Evolutionary conservation across 53 echinoderm and acorn worm genomes (phyloP), one percentile per base, ranked within the genome.

Genomic region (Paelopatides confundens): DNA sequence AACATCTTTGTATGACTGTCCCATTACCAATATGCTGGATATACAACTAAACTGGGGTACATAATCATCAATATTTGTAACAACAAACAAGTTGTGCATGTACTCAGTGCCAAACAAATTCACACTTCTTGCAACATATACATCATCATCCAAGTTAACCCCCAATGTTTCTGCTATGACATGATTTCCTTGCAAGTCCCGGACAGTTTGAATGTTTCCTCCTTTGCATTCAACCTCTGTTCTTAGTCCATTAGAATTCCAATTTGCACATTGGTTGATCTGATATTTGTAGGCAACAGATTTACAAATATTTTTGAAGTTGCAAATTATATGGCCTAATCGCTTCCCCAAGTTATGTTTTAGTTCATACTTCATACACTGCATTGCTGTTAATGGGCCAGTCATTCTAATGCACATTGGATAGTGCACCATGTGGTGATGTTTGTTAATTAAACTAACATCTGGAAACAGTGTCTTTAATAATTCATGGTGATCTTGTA

Each of bases 221-320:
- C 85, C 89, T 17, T 37, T 62, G 38, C 63, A 62, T 30, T 84
- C 37, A 28, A 83, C 34, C 31, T 63, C 83, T 31, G 28, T 67
- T 30, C 31, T 58, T 34, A 81, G 28, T 5, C 67, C 62, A 46
- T 48, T 17, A 17, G 31, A 53, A 30, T 29, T 11, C 87, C 82
- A 87, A 58, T 38, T 1, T 52, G 86, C 88, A 88, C 85, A 85
- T 39, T 92, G 86, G 14, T 77, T 35, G 3, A 85, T 66, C 62
- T 92, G 89, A 79, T 92, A 89, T 38, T 92, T 92, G 49, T 63
- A 85, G 35, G 89, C 86, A 62, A 92, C 81, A 31, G 82, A 86
- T 77, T 85, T 65, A 30, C 79, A 85, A 2, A 92, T 92, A 36
- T 91, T 91, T 43, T 83, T 87, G 11, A 91, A 91, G 32, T 91